phyloP scores from a whole-genome alignment of 2,797 vertebrate genomes.

The Lutjanus campechanus region DNA sequence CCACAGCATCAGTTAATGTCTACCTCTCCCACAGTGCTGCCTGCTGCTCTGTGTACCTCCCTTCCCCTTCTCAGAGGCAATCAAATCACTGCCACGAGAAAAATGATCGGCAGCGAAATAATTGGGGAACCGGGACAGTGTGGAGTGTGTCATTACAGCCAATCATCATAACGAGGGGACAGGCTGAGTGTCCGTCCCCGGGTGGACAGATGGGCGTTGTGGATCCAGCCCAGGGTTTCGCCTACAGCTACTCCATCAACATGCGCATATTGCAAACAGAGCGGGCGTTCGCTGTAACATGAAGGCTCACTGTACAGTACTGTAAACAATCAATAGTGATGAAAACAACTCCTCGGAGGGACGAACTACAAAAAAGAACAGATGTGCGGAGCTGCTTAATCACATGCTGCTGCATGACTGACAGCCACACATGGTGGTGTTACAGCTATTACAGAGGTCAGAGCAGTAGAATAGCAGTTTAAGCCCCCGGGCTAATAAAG shows the following conservation, averaged over 20 bases:
- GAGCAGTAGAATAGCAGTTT: constrained; percentile 21
- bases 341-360: constrained; percentile 21
- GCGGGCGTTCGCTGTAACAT: not conserved
- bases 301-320: constrained; percentile 33
- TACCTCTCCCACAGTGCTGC: constrained; percentile 55
- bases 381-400: constrained; percentile 35
- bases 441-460: constrained; percentile 44
- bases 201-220: constrained; percentile 62
- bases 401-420: constrained; percentile 44
- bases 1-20: constrained; percentile 47
- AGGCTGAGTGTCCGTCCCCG: constrained; percentile 62
- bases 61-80: constrained; percentile 69
- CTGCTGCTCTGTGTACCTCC: constrained; percentile 51
- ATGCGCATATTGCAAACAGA: constrained; percentile 43
- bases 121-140: constrained; percentile 77
- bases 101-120: constrained; percentile 77
- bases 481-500: constrained; percentile 23
- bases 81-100: constrained; percentile 79
- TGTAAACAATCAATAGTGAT: constrained; percentile 47
- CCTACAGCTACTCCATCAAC: constrained; percentile 66
- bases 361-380: not conserved
- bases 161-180: constrained; percentile 79
- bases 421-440: constrained; percentile 20
- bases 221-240: constrained; percentile 55
- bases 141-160: constrained; percentile 80